Conservation (phyloP, 2,113 vertebrate genomes). For the Panthera tigris region DNA sequence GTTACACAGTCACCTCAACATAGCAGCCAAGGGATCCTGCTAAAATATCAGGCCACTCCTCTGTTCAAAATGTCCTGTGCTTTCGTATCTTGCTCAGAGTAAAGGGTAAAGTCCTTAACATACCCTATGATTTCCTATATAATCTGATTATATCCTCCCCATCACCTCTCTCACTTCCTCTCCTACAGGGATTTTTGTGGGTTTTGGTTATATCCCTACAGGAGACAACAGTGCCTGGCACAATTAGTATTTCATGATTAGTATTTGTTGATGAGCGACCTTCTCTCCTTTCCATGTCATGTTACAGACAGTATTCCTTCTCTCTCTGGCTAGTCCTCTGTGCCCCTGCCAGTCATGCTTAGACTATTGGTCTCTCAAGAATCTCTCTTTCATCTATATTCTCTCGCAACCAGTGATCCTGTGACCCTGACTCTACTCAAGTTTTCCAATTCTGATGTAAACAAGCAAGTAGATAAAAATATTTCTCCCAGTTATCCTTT, state of each 20-base stretch:
- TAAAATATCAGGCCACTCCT: neutral
- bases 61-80: neutral
- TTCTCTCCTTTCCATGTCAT: neutral
- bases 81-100: neutral
- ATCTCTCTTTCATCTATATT: neutral
- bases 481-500: neutral
- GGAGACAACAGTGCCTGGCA: neutral
- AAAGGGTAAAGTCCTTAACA: neutral
- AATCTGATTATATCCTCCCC: neutral
- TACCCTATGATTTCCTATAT: neutral
- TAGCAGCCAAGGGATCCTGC: neutral
- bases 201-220: neutral
- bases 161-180: neutral
- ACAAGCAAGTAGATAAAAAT: constrained; percentile 24
- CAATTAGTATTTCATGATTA: neutral
- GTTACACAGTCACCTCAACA: neutral
- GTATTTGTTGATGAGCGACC: neutral
- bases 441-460: neutral
- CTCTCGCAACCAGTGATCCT: neutral
- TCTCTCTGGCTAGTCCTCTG: neutral
- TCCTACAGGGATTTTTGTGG: neutral
- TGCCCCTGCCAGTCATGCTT: neutral
- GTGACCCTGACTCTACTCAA: neutral
- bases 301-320: neutral
- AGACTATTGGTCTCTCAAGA: neutral